These are phyloP conservation scores for Caerostris extrusa DNA, from an alignment of 1,140 invertebrate species.

Conservation along the genomic window DNA sequence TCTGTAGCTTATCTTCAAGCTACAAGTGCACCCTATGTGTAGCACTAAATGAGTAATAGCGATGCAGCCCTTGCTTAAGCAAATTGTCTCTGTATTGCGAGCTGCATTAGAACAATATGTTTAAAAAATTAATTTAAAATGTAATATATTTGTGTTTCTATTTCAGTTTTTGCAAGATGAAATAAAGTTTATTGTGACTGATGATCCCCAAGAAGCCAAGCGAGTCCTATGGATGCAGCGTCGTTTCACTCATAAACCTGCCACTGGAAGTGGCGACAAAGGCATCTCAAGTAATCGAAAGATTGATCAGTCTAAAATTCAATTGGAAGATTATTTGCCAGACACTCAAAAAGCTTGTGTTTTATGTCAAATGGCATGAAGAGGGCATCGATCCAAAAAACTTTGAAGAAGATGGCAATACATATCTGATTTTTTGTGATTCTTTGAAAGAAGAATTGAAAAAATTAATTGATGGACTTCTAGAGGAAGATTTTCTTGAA, in stretches of 20 bases:
- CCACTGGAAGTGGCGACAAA: conserved; percentile 65
- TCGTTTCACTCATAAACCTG: conserved; percentile 69
- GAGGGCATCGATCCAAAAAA: conserved; percentile 83
- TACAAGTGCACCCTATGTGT: too few species aligned
- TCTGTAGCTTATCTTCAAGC: too few species aligned
- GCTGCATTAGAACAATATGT: too few species aligned
- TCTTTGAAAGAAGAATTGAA: conserved; percentile 79
- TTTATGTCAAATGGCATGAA: conserved; percentile 84
- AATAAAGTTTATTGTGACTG: conserved; percentile 71
- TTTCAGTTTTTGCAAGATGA: conserved; percentile 78
- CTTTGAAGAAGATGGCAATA: conserved; percentile 85
- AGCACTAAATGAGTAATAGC: too few species aligned
- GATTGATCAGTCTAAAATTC: conserved; percentile 69
- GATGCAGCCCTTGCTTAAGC: too few species aligned
- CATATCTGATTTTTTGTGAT: conserved; percentile 84
- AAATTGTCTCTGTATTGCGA: too few species aligned
- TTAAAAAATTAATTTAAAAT: too few species aligned
- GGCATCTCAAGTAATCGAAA: conserved; percentile 34
- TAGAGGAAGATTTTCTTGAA: conserved; percentile 83
- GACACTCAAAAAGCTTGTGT: conserved; percentile 86
- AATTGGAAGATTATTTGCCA: conserved; percentile 83
- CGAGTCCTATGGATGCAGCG: conserved; percentile 76
- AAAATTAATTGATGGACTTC: conserved; percentile 84
- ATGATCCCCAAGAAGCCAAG: conserved; percentile 81
- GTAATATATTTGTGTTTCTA: neutral